phyloP scores from a whole-genome alignment of 2,113 vertebrate species.

The Myxocyprinus asiaticus region DNA sequence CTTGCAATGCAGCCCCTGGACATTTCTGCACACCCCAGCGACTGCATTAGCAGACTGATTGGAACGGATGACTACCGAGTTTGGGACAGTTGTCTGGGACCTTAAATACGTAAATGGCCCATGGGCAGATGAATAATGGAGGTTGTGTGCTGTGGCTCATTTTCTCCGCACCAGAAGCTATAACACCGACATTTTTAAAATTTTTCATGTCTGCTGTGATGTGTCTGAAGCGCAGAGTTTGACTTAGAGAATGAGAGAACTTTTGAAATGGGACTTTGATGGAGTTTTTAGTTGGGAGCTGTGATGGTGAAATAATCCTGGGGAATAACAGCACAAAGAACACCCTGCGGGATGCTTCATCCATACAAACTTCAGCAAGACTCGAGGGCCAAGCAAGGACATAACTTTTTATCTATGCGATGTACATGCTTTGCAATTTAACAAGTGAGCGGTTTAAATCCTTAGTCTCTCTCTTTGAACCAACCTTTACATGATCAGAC shows the following conservation, averaged over 20 bases:
- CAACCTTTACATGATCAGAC: no score
- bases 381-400: neutral
- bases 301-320: conserved; percentile 72
- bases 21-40: conserved; percentile 8
- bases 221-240: neutral
- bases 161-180: conserved; percentile 20
- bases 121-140: conserved; percentile 49
- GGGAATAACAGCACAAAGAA: conserved; percentile 74
- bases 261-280: conserved; percentile 15
- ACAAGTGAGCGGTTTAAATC: no score
- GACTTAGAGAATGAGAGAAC: neutral
- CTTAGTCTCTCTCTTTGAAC: no score
- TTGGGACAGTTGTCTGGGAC: conserved; percentile 16
- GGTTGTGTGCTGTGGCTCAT: neutral
- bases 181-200: conserved; percentile 20
- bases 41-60: conserved; percentile 28
- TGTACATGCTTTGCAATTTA: no score
- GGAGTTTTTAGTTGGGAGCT: conserved; percentile 66
- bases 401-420: neutral
- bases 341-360: neutral
- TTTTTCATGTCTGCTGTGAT: neutral
- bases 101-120: conserved; percentile 43
- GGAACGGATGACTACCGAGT: conserved; percentile 14
- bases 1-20: neutral
- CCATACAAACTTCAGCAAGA: neutral